Evolutionary conservation across 35 echinoderm and acorn worm genomes (phyloP).

Genomic region (Acanthaster planci): DNA sequence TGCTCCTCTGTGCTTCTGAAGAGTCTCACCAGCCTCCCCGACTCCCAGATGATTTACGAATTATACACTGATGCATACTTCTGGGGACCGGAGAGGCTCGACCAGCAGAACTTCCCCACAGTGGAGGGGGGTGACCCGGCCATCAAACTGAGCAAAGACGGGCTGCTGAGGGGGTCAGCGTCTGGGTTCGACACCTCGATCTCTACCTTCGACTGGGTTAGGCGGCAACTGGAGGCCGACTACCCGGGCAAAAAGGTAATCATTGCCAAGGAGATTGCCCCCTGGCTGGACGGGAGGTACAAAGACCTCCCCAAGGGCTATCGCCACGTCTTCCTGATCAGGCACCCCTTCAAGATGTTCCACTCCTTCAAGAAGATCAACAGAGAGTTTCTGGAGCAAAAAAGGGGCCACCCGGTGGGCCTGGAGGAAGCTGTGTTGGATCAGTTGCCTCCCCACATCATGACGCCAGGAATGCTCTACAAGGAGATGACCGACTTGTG

Average conservation of each 20-base stretch:
- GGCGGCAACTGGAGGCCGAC: slow-evolving; percentile 20
- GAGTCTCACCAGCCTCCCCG: slow-evolving; percentile 35
- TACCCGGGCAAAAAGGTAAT: slow-evolving; percentile 40
- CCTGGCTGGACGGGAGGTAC: background rate
- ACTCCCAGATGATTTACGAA: slow-evolving; percentile 31
- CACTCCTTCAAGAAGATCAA: slow-evolving; percentile 37
- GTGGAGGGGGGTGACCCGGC: background rate
- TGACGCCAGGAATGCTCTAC: background rate
- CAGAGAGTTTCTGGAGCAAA: background rate
- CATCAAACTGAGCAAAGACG: background rate
- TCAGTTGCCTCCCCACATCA: background rate
- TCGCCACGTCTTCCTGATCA: slow-evolving; percentile 59
- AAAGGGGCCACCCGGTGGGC: background rate
- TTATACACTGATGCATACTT: background rate
- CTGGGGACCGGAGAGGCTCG: slow-evolving; percentile 26
- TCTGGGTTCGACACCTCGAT: background rate
- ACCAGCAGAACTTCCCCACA: no score
- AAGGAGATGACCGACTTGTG: slow-evolving; percentile 23
- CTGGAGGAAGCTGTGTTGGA: background rate
- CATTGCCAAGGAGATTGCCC: slow-evolving; percentile 41
- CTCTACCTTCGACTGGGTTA: slow-evolving; percentile 16
- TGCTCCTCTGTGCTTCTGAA: slow-evolving; percentile 26
- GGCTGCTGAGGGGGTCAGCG: background rate
- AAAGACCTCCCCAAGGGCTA: slow-evolving; percentile 52
- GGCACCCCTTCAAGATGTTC: slow-evolving; percentile 49